Percentiles rank a stretch among this genome's conserved stretches.
These are phyloP conservation scores for Leiothrix lutea DNA, from an alignment of 2,113 vertebrate genomes.

Conservation along the genomic window DNA sequence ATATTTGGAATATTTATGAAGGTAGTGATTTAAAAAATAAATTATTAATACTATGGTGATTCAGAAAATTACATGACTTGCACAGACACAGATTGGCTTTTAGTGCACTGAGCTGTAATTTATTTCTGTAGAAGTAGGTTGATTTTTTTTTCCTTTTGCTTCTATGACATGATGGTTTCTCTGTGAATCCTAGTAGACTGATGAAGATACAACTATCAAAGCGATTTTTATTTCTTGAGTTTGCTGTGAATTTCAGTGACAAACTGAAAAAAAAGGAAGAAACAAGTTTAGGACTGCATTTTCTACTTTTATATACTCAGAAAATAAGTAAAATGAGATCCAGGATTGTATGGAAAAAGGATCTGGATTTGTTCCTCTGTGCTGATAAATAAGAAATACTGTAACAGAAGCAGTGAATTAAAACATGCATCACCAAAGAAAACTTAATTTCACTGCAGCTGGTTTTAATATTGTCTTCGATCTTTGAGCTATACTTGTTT, in stretches of 20 bases:
- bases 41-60: background rate
- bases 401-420: background rate
- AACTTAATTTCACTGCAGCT: background rate
- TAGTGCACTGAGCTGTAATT: background rate
- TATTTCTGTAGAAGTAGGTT: background rate
- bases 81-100: background rate
- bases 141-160: background rate
- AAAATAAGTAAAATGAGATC: background rate
- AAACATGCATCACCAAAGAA: background rate
- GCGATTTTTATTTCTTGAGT: background rate
- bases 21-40: background rate
- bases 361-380: background rate
- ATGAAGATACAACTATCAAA: background rate
- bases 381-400: background rate
- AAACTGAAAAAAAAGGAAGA: background rate
- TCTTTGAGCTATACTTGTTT: background rate
- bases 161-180: background rate
- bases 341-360: background rate
- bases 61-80: background rate
- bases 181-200: background rate
- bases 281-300: background rate
- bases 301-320: background rate
- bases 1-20: background rate
- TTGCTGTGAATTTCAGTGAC: background rate
- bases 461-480: background rate